phyloP scores from a whole-genome alignment of 2,113 vertebrate species.

The Chlamydotis undulata region DNA sequence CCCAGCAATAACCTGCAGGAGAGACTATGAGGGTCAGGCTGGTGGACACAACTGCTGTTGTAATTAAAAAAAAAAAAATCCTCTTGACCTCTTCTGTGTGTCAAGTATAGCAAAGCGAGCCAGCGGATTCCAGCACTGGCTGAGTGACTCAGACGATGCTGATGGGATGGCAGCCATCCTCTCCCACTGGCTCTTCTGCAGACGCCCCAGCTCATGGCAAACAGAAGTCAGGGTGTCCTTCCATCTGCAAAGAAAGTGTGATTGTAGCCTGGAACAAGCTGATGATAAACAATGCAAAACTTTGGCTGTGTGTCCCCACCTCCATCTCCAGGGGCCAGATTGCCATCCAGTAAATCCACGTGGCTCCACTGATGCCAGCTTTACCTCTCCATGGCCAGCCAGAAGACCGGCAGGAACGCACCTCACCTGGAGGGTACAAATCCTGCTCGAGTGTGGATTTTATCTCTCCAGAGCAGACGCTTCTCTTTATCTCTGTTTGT shows the following conservation, averaged over 20 bases:
- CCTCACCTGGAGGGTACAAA: not conserved
- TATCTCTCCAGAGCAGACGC: not conserved
- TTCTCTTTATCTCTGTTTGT: conserved; percentile 16
- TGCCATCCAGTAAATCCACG: not conserved
- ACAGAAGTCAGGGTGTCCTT: not conserved
- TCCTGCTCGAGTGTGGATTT: not conserved
- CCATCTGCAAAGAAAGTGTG: not conserved
- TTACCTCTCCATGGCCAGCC: not conserved
- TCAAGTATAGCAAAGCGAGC: not conserved
- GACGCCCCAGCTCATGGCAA: not conserved
- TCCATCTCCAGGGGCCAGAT: no score
- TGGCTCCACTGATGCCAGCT: not conserved
- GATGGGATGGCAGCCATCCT: not conserved
- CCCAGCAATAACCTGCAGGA: not conserved
- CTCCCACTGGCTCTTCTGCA: not conserved
- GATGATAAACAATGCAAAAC: not conserved
- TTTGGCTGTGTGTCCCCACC: not conserved
- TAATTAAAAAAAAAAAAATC: not conserved
- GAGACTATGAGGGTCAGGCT: not conserved
- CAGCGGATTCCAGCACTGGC: not conserved
- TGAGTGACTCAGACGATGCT: fast-evolving
- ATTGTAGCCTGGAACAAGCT: not conserved
- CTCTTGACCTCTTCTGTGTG: fast-evolving
- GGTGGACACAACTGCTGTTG: not conserved
- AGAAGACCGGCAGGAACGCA: not conserved